Base-by-base conservation (phyloP, 2,888 invertebrate species). In the Phalangium opilio region DNA sequence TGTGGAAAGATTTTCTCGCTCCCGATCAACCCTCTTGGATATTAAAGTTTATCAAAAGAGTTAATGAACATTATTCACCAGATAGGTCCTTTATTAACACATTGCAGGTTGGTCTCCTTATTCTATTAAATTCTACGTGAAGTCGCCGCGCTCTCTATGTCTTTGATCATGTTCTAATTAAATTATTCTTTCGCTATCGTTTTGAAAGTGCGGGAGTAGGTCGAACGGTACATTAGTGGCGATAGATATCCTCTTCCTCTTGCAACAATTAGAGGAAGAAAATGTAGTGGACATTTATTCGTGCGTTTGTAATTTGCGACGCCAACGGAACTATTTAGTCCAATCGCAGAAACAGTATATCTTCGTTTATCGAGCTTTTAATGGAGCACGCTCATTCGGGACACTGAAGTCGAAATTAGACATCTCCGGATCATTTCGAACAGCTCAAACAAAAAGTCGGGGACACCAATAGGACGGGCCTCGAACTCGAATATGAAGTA, bases 1-100 rank as follows among this genome's bases (percentile, higher is more conserved):
- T 85, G 59, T 93, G 93, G 93, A 90, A 87, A 65, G 93, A 93
- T 67, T 91, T 91, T 63, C 83, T 85, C 65, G 91, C 91, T 1
- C 91, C 93, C 0, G 91, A 93, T 61, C 84, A 90, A 68, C 86
- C 91, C 0, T 81, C 85, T 58, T 89, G 89, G 33, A 83, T 91
- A 59, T 76, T 90, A 45, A 83, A 84, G 62, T 90, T 90, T 62
- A 83, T 90, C 49, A 82, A 83, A 68, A 73, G 86, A 54, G 81
- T 90, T 48, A 87, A 87, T 66, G 83, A 84, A 56, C 83, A 83
- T 18, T 87, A 83, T 72, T 78, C 81, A 2, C 62, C 64, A 45
- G 83, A 85, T 65, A 34, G 83, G 86, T 0, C 83, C 85, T 0
- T 81, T 83, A 52, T 73, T 87, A 56, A 85, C 91, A 19, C 91